Percentiles rank a stretch among this genome's conserved stretches.
Evolutionary conservation across 64 coral and sea anemone genomes (phyloP).

Genomic region (Catalaphyllia jardinei): DNA sequence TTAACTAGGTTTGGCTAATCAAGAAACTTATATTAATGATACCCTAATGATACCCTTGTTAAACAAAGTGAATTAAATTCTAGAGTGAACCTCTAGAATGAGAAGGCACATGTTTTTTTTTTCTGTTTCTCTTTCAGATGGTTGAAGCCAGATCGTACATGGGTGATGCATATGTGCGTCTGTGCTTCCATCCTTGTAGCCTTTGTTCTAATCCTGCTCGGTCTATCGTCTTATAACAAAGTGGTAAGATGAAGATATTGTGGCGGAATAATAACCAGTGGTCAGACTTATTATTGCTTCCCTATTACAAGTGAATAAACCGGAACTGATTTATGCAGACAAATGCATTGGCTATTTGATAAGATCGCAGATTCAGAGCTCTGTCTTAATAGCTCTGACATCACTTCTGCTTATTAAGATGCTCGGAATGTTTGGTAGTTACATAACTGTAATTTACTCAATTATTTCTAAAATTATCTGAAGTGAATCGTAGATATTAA

Average conservation of each 20-base stretch:
- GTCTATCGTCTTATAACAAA: slow-evolving; percentile 61
- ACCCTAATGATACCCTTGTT: not conserved
- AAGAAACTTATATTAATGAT: no score
- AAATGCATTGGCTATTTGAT: no score
- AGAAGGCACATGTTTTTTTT: not conserved
- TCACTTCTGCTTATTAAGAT: no score
- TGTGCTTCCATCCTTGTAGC: slow-evolving; percentile 73
- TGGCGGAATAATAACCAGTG: not conserved
- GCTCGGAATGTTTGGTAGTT: no score
- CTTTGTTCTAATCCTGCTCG: slow-evolving; percentile 79
- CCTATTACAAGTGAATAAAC: no score
- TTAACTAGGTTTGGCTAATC: no score
- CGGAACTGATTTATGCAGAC: no score
- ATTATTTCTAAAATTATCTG: no score
- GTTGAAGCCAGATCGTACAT: slow-evolving; percentile 84
- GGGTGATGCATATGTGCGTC: slow-evolving; percentile 91
- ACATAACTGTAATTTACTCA: no score
- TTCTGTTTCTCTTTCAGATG: slow-evolving; percentile 57
- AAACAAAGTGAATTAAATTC: not conserved
- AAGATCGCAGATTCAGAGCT: no score
- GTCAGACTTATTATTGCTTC: no score
- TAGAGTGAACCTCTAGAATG: not conserved
- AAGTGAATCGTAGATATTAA: not conserved
- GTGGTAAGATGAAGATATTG: slow-evolving; percentile 36
- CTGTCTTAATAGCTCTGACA: no score